These are phyloP conservation scores for Percopsis transmontana DNA, from an alignment of 2,113 vertebrate species.

Conservation along the genomic window DNA sequence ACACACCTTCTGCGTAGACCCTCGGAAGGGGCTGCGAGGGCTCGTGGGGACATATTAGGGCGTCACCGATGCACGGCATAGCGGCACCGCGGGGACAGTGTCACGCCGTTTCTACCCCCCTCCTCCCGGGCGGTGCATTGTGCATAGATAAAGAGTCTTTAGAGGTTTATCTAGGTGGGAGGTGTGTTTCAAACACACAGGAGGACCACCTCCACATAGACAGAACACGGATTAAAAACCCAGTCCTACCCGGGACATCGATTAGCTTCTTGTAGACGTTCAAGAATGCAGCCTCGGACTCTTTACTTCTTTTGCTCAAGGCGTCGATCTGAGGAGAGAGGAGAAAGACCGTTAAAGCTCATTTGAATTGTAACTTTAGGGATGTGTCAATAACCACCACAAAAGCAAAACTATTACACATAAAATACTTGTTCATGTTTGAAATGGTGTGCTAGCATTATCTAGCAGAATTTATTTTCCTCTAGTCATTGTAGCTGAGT, in stretches of 20 bases:
- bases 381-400: background rate
- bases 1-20: constrained; percentile 59
- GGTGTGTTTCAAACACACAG: constrained; percentile 20
- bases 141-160: constrained; percentile 27
- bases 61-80: constrained; percentile 44
- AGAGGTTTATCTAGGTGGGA: background rate
- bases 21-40: constrained; percentile 54
- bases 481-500: no score
- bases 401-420: no score
- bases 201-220: background rate
- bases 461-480: no score
- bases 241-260: constrained; percentile 93
- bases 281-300: constrained; percentile 98
- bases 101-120: constrained; percentile 19
- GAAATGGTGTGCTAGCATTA: no score
- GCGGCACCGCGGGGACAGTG: constrained; percentile 53
- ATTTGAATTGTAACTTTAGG: background rate
- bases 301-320: constrained; percentile 98
- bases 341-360: constrained; percentile 18
- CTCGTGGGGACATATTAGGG: constrained; percentile 60
- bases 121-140: constrained; percentile 37
- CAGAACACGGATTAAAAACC: background rate
- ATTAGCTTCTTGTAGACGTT: constrained; percentile 99
- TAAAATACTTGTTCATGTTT: no score
- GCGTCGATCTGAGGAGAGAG: constrained; percentile 87